phyloP scores from a whole-genome alignment of 2,113 vertebrate species.

The Phrynocephalus versicolor region DNA sequence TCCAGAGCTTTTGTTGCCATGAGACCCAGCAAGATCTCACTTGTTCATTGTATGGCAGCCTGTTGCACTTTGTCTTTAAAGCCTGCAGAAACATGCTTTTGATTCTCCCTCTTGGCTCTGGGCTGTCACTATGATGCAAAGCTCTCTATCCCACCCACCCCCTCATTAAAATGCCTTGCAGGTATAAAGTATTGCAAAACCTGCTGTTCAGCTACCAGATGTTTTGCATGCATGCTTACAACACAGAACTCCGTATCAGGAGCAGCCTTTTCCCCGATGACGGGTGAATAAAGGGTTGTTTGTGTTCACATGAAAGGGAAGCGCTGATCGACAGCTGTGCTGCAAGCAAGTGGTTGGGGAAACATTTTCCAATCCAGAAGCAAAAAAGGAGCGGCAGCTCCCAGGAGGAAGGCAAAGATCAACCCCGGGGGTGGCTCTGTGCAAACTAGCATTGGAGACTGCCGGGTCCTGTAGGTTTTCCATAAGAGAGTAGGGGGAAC shows the following conservation, averaged over 20 bases:
- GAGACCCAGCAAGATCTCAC: not conserved
- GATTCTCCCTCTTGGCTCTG: not conserved
- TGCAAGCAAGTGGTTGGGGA: not conserved
- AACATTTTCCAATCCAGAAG: not conserved
- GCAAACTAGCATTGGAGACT: not conserved
- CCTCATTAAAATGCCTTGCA: conserved; percentile 28
- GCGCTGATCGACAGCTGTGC: not conserved
- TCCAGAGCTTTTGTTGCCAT: not conserved
- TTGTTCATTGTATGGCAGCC: not conserved
- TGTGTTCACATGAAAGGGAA: conserved; percentile 46
- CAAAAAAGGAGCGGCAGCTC: not conserved
- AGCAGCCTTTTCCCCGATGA: conserved; percentile 24
- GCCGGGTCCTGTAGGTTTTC: not conserved
- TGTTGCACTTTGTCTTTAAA: not conserved
- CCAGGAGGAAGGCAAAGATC: not conserved
- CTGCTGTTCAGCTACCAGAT: conserved; percentile 15
- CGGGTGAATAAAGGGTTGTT: conserved; percentile 59
- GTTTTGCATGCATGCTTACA: conserved; percentile 30
- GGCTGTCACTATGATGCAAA: not conserved
- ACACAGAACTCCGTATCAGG: conserved; percentile 55
- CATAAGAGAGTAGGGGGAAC: too few species aligned
- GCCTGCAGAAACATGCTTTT: too few species aligned
- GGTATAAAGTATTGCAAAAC: conserved; percentile 54
- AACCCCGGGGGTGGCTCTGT: too few species aligned
- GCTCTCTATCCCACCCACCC: conserved; percentile 16